Percentiles rank a stretch among this genome's conserved stretches.
Evolutionary conservation across 2,888 invertebrate genomes (phyloP).

Genomic region (Andricus quercusramuli): DNA sequence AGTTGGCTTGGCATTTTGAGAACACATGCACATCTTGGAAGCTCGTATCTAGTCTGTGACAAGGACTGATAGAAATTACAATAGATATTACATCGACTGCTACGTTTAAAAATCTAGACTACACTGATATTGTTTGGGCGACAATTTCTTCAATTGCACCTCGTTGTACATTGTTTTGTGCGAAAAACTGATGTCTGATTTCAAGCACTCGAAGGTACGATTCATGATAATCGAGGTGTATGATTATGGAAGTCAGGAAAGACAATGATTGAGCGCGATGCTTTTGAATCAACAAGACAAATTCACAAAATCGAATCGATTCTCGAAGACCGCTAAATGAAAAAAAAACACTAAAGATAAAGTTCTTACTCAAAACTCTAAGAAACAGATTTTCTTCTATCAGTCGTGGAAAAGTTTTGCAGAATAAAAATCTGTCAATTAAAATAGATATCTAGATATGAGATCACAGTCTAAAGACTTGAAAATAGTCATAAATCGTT

Average conservation of each 20-base stretch:
- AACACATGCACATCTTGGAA: conserved; percentile 67
- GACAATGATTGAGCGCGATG: conserved; percentile 64
- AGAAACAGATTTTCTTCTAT: conserved; percentile 38
- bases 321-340: neutral
- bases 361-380: conserved; percentile 40
- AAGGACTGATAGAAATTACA: conserved; percentile 60
- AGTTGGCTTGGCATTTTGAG: conserved; percentile 55
- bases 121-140: conserved; percentile 73
- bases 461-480: conserved; percentile 37
- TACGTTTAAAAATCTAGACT: conserved; percentile 65
- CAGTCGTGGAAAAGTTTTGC: conserved; percentile 34
- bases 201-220: conserved; percentile 68
- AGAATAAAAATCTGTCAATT: conserved; percentile 33
- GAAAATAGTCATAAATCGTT: conserved; percentile 6
- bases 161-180: conserved; percentile 68
- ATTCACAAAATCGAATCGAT: conserved; percentile 43
- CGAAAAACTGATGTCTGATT: conserved; percentile 57
- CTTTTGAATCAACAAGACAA: conserved; percentile 49
- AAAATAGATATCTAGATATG: conserved; percentile 26
- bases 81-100: conserved; percentile 68
- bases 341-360: conserved; percentile 48
- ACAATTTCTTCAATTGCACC: conserved; percentile 66
- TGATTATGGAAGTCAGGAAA: conserved; percentile 70
- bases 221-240: conserved; percentile 66
- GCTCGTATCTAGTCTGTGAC: conserved; percentile 61